Evolutionary conservation across 1,140 invertebrate species (phyloP), one percentile per base, ranked within the genome.

Genomic region (Drosophila rhopaloa): DNA sequence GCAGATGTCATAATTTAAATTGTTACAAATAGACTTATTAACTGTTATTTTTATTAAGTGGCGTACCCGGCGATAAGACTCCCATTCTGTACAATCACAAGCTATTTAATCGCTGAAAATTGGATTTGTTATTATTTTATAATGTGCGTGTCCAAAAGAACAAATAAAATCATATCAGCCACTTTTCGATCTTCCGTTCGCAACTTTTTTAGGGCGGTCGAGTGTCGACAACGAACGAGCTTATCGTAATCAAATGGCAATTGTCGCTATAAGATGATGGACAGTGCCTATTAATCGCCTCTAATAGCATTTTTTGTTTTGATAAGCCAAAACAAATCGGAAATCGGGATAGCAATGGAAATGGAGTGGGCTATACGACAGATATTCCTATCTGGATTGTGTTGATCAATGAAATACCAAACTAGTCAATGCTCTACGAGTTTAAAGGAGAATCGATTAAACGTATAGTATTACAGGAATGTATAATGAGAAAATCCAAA

Each of bases 261-360:
- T 81, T 71, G 82, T 86, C 68, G 82, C 48, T 62, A 62, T 58
- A 83, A 81, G 85, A 90, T 90, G 85, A 90, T 90, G 85, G 85
- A 90, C 85, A 90, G 84, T 76, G 81, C 81, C 81, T 85, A 90
- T 90, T 90, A 90, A 90, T 90, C 85, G 85, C 81, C 81, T 70
- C 85, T 90, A 90, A 90, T 90, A 90, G 85, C 81, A 90, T 85
- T 90, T 90, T 72, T 74, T 27, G 48, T 76, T 73, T 41, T 76
- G 85, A 90, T 90, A 90, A 90, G 85, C 81, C 70, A 32, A 40
- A 38, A 55, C 63, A 82, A 71, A 63, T 75, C 54, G 72, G 73
- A 76, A 73, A 73, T 73, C 54, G 40, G 48, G 59, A 73, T 73
- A 57, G 40, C 55, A 73, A 9, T 73, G 32, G 7, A 44, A 35